phyloP scores from a whole-genome alignment of 2,888 invertebrate genomes.

The Acronicta alni region DNA sequence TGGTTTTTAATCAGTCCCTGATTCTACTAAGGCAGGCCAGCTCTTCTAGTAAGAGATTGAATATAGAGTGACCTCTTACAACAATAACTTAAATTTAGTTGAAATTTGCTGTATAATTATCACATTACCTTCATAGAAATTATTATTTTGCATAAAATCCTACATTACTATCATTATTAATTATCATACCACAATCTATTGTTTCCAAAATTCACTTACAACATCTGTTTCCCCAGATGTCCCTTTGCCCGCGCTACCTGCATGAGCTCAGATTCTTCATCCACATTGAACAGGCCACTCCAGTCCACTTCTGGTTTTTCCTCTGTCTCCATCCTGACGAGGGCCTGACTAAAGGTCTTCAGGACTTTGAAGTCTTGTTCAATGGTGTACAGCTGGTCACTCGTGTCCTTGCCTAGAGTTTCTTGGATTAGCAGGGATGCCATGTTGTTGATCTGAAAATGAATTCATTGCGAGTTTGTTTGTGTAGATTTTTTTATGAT shows the following conservation, averaged over 20 bases:
- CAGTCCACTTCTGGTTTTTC: slow-evolving; percentile 64
- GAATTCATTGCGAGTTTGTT: not conserved
- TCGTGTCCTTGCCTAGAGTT: slow-evolving; percentile 81
- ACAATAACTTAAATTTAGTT: too few species aligned
- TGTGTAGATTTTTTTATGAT: too few species aligned
- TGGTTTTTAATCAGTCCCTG: too few species aligned
- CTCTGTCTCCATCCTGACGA: slow-evolving; percentile 62
- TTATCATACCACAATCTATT: too few species aligned
- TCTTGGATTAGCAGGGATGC: slow-evolving; percentile 82
- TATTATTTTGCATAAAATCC: not conserved
- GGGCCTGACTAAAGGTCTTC: slow-evolving; percentile 70
- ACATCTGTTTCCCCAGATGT: slow-evolving; percentile 75
- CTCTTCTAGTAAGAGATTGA: too few species aligned
- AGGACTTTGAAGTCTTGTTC: slow-evolving; percentile 76
- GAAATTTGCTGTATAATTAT: too few species aligned
- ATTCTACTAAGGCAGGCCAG: not conserved
- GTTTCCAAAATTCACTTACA: slow-evolving; percentile 71
- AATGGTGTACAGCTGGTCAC: slow-evolving; percentile 74
- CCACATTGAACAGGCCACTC: slow-evolving; percentile 67
- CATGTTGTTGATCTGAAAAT: slow-evolving; percentile 81
- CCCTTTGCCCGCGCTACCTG: slow-evolving; percentile 66
- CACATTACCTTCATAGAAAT: too few species aligned
- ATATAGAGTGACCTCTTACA: too few species aligned
- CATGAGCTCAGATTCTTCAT: slow-evolving; percentile 71
- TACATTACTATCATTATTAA: too few species aligned